Evolutionary conservation across 2,888 invertebrate species (phyloP).

Genomic region (Escarpia spicata): DNA sequence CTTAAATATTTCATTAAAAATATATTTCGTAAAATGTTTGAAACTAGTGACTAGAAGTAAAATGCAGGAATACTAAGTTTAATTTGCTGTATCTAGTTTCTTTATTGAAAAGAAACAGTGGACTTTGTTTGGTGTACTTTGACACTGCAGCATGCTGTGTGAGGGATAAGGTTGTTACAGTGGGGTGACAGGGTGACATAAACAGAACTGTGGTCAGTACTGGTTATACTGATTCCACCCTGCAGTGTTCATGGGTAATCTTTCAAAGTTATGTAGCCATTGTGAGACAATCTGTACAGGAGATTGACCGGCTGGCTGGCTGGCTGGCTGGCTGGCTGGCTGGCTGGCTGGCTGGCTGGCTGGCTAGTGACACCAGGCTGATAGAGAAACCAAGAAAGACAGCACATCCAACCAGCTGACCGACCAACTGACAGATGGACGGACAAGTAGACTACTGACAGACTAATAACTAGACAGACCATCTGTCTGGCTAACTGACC

Average conservation of each 20-base stretch:
- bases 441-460: background rate
- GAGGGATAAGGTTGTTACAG: background rate
- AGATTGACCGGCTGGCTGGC: background rate
- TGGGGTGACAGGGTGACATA: background rate
- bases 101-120: background rate
- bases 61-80: background rate
- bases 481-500: no score
- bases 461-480: no score
- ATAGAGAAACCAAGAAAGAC: background rate
- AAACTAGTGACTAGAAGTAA: background rate
- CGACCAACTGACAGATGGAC: no score
- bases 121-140: constrained; percentile 13
- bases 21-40: no score
- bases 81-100: background rate
- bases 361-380: background rate
- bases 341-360: background rate
- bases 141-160: background rate
- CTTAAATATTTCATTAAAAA: no score
- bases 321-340: background rate
- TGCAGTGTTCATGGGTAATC: no score
- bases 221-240: no score
- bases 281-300: no score
- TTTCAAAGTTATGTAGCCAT: no score
- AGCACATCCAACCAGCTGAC: no score
- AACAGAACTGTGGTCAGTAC: no score